Percentiles rank a stretch among this genome's conserved stretches.
Conservation (phyloP, 1,140 invertebrate species). For the Calephelis virginiensis region DNA sequence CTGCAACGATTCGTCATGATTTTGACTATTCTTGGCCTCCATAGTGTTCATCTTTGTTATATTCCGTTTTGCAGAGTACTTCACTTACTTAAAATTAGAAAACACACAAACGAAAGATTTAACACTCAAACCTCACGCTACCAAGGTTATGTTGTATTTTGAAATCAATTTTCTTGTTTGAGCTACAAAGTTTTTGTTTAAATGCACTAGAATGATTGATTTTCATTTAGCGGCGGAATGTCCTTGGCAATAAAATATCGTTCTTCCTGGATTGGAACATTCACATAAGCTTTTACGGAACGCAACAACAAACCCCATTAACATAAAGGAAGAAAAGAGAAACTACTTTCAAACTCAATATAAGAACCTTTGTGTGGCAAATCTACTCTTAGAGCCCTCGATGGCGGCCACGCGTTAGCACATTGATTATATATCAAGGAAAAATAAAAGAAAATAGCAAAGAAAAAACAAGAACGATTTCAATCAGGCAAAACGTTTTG, state of each 20-base stretch:
- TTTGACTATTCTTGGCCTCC: too few species aligned
- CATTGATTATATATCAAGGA: constrained; percentile 78
- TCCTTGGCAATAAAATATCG: background rate
- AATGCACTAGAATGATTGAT: too few species aligned
- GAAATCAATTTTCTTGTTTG: too few species aligned
- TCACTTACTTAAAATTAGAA: too few species aligned
- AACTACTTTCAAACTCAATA: constrained; percentile 76
- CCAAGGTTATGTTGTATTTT: background rate
- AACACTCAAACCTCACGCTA: too few species aligned
- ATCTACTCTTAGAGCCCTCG: constrained; percentile 67
- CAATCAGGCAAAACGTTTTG: constrained; percentile 77
- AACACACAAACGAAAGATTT: too few species aligned
- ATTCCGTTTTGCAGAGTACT: too few species aligned
- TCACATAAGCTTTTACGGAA: constrained; percentile 61
- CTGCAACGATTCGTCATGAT: too few species aligned
- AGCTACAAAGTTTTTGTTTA: too few species aligned
- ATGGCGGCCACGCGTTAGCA: constrained; percentile 72
- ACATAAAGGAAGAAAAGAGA: constrained; percentile 71
- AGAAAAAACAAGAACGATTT: constrained; percentile 71
- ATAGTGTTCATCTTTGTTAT: too few species aligned
- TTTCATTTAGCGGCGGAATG: background rate
- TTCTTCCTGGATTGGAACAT: constrained; percentile 46
- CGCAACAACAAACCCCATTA: constrained; percentile 68
- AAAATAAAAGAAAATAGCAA: constrained; percentile 74
- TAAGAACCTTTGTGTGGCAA: constrained; percentile 75